Base-by-base conservation (phyloP, 1,140 invertebrate genomes). In the Pemphigus obesinymphae region DNA sequence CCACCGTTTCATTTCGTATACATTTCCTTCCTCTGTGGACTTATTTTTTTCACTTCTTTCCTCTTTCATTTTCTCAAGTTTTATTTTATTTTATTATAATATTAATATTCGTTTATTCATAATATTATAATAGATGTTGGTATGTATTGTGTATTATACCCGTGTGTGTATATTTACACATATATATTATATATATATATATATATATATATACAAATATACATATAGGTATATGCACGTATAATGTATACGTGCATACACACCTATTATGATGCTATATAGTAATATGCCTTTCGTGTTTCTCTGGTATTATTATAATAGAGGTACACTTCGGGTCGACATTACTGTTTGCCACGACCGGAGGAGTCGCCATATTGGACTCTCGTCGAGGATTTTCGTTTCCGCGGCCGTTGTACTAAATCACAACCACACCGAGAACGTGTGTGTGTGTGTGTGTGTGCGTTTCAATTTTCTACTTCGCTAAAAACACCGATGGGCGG, bases 361-460 rank as follows among this genome's bases (percentile, higher is more conserved):
- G 37, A 80, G 26, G n/a, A 61, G 76, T 80, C 76, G 76, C 76
- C 76, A 80, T 80, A 17, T 80, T 80, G 76, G 55, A 63, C 53
- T 61, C 53, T 58, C 53, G 43, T 40, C 23, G 50, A 80, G 76
- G n/a, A 80, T 80, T 63, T 80, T 43, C n/a, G 48, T 80, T 80
- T 80, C 63, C 55, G 37, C 76, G 37, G 50, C 53, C 55, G 55
- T 45, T 40, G 53, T 37, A 78, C 26, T 58, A 78, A 78, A 78
- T 78, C 73, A 78, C 73, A 55, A 55, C 73, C 50, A 34, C 43
- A 23, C 70, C 70, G 45, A n/a, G n/a, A 29, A 50, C 70, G 37
- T 10, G 40, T 13, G 66, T n/a, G n/a, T n/a, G 37, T n/a, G 66
- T 40, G 66, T 23, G 66, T 23, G 26, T 45, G 73, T 40, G 50